phyloP scores from a whole-genome alignment of 2,888 invertebrate genomes.

The Coelogynopora nodosa region DNA sequence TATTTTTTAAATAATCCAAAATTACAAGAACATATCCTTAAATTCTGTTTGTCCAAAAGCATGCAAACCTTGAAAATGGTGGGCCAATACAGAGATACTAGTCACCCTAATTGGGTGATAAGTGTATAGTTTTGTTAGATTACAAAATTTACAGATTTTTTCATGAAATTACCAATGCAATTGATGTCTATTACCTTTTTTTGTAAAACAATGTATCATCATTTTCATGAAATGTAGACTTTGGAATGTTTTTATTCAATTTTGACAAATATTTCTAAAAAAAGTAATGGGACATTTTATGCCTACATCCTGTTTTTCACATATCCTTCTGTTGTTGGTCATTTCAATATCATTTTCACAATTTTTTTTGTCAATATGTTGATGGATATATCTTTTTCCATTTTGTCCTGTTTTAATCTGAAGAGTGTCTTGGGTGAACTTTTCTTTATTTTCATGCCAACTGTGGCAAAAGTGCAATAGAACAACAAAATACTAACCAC shows the following conservation, averaged over 20 bases:
- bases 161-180: not conserved
- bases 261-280: not conserved
- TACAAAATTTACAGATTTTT: not conserved
- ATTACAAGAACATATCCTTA: too few species aligned
- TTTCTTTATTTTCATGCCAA: not conserved
- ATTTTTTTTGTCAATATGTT: not conserved
- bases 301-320: not conserved
- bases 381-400: not conserved
- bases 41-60: too few species aligned
- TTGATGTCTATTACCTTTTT: not conserved
- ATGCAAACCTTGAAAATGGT: too few species aligned
- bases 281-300: too few species aligned
- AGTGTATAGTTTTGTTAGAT: not conserved
- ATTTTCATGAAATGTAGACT: not conserved
- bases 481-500: not conserved
- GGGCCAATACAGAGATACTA: not conserved
- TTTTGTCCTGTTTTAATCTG: not conserved
- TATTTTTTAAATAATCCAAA: too few species aligned
- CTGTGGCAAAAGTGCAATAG: not conserved
- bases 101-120: not conserved
- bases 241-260: not conserved
- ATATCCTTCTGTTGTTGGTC: not conserved
- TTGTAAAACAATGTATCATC: not conserved
- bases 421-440: not conserved
- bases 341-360: not conserved